These are phyloP conservation scores for Eolophus roseicapilla DNA, from an alignment of 2,113 vertebrate species.

Conservation along the genomic window DNA sequence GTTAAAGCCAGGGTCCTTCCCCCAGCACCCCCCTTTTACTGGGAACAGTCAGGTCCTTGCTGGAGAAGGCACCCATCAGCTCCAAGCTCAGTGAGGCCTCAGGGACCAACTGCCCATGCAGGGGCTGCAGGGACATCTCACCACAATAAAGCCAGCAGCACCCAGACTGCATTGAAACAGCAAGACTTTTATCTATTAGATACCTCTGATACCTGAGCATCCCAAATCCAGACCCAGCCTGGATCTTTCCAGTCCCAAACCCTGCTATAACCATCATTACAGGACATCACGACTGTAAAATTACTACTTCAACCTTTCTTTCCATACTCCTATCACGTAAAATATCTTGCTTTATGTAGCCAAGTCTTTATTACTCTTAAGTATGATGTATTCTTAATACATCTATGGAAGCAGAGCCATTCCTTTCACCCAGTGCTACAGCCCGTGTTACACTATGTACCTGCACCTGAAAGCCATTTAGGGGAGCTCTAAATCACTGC, in stretches of 20 bases:
- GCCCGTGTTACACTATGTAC: background rate
- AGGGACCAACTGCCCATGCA: background rate
- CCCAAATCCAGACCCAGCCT: background rate
- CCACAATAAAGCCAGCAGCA: background rate
- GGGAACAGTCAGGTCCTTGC: background rate
- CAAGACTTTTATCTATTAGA: background rate
- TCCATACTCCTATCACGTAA: background rate
- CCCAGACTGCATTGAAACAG: accelerated
- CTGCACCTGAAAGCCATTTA: background rate
- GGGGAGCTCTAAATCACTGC: background rate
- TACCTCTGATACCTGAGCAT: background rate
- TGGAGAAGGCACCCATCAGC: background rate
- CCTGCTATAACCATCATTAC: background rate
- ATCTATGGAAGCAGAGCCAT: background rate
- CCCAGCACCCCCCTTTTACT: background rate
- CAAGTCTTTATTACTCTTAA: background rate
- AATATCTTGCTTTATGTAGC: background rate
- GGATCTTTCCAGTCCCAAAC: background rate
- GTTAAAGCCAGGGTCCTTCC: background rate
- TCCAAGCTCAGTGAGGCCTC: background rate
- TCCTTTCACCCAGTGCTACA: background rate
- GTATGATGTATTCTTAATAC: background rate
- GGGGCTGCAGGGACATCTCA: background rate
- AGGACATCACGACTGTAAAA: background rate
- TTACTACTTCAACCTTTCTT: background rate